These are phyloP conservation scores for Cecropterus lyciades DNA, from an alignment of 1,140 invertebrate species.

Conservation along the genomic window DNA sequence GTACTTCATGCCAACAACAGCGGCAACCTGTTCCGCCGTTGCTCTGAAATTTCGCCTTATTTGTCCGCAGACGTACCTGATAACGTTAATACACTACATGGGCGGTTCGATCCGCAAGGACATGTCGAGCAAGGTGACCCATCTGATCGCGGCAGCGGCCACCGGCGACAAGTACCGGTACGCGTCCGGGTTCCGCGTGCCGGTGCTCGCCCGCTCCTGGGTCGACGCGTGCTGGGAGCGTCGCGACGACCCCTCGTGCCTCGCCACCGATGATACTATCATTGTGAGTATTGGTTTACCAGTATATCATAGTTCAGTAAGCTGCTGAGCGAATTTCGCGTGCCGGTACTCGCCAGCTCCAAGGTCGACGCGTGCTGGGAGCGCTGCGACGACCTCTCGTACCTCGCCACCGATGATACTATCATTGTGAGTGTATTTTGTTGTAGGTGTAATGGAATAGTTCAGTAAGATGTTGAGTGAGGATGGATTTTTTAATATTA, in stretches of 20 bases:
- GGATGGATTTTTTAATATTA: no score
- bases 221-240: constrained; percentile 93
- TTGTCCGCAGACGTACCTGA: constrained; percentile 88
- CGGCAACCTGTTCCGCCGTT: neutral
- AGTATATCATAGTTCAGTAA: no score
- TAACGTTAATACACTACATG: constrained; percentile 96
- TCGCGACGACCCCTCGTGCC: constrained; percentile 88
- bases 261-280: constrained; percentile 87
- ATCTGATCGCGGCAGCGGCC: constrained; percentile 94
- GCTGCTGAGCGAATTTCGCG: no score
- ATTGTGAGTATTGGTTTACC: no score
- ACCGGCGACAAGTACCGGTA: constrained; percentile 94
- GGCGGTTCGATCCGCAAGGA: constrained; percentile 96
- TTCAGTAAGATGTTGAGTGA: no score
- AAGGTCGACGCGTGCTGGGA: constrained; percentile 96
- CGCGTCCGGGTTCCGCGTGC: constrained; percentile 94
- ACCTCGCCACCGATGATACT: constrained; percentile 87
- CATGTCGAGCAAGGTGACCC: constrained; percentile 94
- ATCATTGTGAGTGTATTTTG: constrained; percentile 90
- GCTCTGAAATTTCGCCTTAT: neutral
- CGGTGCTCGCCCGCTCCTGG: constrained; percentile 95
- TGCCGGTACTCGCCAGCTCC: constrained; percentile 93
- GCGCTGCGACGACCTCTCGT: constrained; percentile 87
- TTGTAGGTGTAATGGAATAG: no score
- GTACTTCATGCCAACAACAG: no score